These are phyloP conservation scores for Trachymyrmex septentrionalis DNA, from an alignment of 1,140 invertebrate genomes.

Conservation along the genomic window DNA sequence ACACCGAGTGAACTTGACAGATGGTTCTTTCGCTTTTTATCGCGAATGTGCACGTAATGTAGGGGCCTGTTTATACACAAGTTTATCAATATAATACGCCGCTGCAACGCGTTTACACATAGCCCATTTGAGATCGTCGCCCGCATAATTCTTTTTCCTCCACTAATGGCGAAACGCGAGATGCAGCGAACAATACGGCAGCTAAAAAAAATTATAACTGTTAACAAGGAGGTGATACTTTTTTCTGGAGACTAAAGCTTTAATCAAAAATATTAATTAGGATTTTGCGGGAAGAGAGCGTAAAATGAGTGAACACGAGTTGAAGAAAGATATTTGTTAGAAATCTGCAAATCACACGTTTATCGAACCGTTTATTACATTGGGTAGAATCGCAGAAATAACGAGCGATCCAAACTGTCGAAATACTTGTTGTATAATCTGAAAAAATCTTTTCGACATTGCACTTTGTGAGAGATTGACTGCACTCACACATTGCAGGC, in stretches of 20 bases:
- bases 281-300: not conserved
- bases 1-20: constrained; percentile 50
- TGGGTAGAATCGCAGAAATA: not conserved
- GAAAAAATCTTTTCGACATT: not conserved
- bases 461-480: constrained; percentile 29
- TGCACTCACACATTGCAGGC: constrained; percentile 6
- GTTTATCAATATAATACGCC: constrained; percentile 38
- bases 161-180: constrained; percentile 7
- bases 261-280: not conserved
- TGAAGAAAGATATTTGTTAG: not conserved
- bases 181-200: not conserved
- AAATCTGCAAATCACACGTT: not conserved
- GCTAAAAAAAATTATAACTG: not conserved
- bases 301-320: not conserved
- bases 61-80: constrained; percentile 48
- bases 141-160: constrained; percentile 32
- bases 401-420: not conserved
- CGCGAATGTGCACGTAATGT: not conserved
- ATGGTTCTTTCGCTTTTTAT: constrained; percentile 49
- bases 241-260: not conserved
- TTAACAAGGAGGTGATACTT: not conserved
- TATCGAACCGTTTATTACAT: not conserved
- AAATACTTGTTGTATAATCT: not conserved
- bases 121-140: constrained; percentile 38
- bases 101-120: constrained; percentile 16